Evolutionary conservation across 2,888 invertebrate species (phyloP), one percentile per base, ranked within the genome.

Genomic region (Euplagia quadripunctaria): DNA sequence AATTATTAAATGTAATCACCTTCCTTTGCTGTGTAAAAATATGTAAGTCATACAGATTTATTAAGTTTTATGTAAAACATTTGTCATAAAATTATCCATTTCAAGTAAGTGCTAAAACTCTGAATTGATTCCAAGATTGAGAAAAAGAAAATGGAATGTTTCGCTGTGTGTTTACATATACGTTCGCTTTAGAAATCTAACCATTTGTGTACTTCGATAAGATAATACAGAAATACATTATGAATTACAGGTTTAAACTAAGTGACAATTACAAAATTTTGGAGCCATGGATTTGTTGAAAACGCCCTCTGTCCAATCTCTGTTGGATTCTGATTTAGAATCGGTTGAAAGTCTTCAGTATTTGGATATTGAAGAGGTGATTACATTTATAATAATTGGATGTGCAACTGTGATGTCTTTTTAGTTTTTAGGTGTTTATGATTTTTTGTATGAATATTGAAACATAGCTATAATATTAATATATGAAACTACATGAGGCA

Each of bases 311-410:
- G 89, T 94, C 68, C 97, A 96, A 83, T 97, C 97, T n/a, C 88
- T 97, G 81, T 86, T 97, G 84, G 97, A 96, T 88, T 96, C 96
- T 61, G 97, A 97, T 88, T 94, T 97, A 77, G 97, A 97, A 82
- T 97, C 97, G 68, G 97, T 97, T 72, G 97, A 97, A 86, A 97
- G 97, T 90, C 94, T 97, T 79, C 94, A 97, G 77, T 97, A 97
- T 89, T 93, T 97, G 82, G 97, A 97, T 90, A 96, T 97, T 79
- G 97, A 97, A 89, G 97, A 97, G 96, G 97, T 97, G 92, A 81
- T 51, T 68, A 51, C 43, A 70, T 65, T 69, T 67, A 20, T n/a
- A 43, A 46, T 31, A 68, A 58, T 8, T 43, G 14, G 7, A n/a
- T 43, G 2, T 31, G 31, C 2, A 52, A 42, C 17, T 17, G 1